Evolutionary conservation across 2,113 vertebrate species (phyloP).

Genomic region (Oryzias curvinotus): DNA sequence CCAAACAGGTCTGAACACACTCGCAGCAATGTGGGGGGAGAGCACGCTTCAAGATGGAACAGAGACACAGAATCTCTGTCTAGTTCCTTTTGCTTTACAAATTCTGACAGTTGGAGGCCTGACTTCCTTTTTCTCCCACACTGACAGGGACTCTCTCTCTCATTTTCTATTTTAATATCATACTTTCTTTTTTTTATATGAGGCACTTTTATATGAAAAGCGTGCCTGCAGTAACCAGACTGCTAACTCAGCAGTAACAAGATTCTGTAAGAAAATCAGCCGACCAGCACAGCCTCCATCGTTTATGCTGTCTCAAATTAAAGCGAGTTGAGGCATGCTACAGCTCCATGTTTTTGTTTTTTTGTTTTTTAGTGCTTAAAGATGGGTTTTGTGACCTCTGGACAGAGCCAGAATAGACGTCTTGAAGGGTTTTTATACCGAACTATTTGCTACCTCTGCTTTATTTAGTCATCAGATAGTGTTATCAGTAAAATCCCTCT

Average conservation of each 20-base stretch:
- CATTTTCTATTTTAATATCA: too few relatives aligned
- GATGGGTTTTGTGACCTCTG: neutral
- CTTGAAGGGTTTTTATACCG: neutral
- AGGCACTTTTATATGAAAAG: too few relatives aligned
- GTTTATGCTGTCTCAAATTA: neutral
- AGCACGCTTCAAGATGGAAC: slow-evolving; percentile 42
- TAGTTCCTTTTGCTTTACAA: slow-evolving; percentile 3
- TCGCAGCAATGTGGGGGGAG: slow-evolving; percentile 45
- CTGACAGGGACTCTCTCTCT: too few relatives aligned
- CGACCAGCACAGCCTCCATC: too few relatives aligned
- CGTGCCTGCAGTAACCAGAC: too few relatives aligned
- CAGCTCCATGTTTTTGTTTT: neutral
- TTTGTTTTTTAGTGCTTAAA: neutral
- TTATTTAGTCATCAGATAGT: too few relatives aligned
- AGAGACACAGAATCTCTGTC: slow-evolving; percentile 15
- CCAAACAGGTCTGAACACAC: slow-evolving; percentile 79
- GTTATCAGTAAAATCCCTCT: too few relatives aligned
- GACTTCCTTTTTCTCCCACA: too few relatives aligned
- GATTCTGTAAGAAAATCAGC: too few relatives aligned
- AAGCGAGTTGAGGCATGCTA: neutral
- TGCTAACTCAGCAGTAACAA: too few relatives aligned
- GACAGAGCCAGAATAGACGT: neutral
- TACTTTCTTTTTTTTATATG: too few relatives aligned
- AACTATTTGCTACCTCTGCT: too few relatives aligned
- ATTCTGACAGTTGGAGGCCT: neutral